Evolutionary conservation across 2,113 vertebrate species (phyloP), one percentile per base, ranked within the genome.

Genomic region (Narcine bancroftii): DNA sequence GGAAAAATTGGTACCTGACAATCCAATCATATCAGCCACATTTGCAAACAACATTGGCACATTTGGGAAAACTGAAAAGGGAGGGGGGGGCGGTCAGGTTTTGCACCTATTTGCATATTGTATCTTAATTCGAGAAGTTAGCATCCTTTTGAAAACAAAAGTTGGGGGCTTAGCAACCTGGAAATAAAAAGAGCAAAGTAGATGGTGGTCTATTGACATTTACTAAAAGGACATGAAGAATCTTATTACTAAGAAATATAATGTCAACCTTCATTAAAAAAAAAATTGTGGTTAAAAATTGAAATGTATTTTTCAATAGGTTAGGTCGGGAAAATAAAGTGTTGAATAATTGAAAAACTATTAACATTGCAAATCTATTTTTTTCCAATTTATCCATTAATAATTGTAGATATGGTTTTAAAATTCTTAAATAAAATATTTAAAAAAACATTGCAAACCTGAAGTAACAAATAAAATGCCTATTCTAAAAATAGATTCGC

Each of bases 311-410:
- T 87, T 87, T 91, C 36, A 91, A 69, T 47, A 47, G 45, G 42
- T 21, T 91, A 17, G 42, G 24, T 91, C 65, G 33, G 42, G 89
- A 33, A 91, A 47, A 47, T 0, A 10, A 66, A 19, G 33, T 71
- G 21, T 69, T 66, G 89, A 91, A 91, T 91, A 91, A 91, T 69
- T 69, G 42, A 65, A 91, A 91, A 77, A 69, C 15, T 36, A 47
- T 45, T 13, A 47, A 45, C 26, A 33, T n/a, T n/a, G n/a, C n/a
- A n/a, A n/a, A n/a, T n/a, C n/a, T n/a, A n/a, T n/a, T n/a, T n/a
- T n/a, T n/a, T n/a, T n/a, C n/a, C n/a, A n/a, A n/a, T n/a, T n/a
- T n/a, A n/a, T n/a, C n/a, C n/a, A n/a, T n/a, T n/a, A n/a, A n/a
- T n/a, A n/a, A n/a, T n/a, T n/a, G n/a, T n/a, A n/a, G n/a, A n/a